Evolutionary conservation across 2,888 invertebrate genomes (phyloP).

Genomic region (Stramonita haemastoma): DNA sequence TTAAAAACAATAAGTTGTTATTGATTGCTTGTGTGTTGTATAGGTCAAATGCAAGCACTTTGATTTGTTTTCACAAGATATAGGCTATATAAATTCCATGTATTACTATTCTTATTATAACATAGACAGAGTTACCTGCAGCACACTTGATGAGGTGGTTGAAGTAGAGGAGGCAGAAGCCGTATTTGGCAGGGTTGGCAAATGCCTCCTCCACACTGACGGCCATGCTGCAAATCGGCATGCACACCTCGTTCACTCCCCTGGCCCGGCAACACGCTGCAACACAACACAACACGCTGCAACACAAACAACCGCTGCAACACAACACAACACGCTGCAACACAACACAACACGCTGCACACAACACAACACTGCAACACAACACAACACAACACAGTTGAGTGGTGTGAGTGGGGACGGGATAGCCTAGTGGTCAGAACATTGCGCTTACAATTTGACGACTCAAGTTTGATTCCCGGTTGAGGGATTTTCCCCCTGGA

Average conservation of each 20-base stretch:
- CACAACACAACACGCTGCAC: neutral
- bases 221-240: conserved; percentile 14
- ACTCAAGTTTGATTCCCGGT: too few relatives aligned
- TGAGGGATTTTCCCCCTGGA: too few relatives aligned
- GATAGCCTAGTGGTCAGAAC: too few relatives aligned
- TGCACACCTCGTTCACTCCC: neutral
- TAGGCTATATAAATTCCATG: too few relatives aligned
- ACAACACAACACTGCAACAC: conserved; percentile 1
- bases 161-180: conserved; percentile 19
- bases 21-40: too few relatives aligned
- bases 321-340: neutral
- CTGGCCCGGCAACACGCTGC: neutral
- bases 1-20: too few relatives aligned
- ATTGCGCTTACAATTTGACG: too few relatives aligned
- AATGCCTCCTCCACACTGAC: neutral
- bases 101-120: too few relatives aligned
- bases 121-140: conserved; percentile 17
- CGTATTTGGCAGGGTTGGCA: neutral
- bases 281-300: neutral
- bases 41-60: too few relatives aligned
- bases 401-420: too few relatives aligned
- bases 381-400: too few relatives aligned
- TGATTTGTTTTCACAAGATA: too few relatives aligned
- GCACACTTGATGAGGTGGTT: conserved; percentile 19
- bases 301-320: neutral